Base-by-base conservation (phyloP, 2,113 vertebrate species). In the Barnardius zonarius region DNA sequence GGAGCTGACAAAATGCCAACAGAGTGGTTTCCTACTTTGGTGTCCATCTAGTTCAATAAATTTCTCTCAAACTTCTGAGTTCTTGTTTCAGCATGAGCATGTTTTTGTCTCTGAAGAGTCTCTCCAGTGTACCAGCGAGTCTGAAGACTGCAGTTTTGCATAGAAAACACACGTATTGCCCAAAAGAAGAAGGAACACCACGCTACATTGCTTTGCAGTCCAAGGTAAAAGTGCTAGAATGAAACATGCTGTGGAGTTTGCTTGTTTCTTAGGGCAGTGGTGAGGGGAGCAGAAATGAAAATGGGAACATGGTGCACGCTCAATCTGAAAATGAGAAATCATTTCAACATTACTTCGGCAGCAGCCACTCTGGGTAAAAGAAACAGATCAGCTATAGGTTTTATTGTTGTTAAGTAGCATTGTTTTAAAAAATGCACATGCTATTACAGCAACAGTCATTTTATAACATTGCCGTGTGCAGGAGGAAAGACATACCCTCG, bases 1-100 rank as follows among this genome's bases (percentile, higher is more conserved):
- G 69, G 48, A 73, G 24, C 0, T 30, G 18, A 74, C n/a, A 59
- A 28, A 92, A 28, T 7, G 7, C 13, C 5, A 41, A 11, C 0
- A 2, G 8, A 31, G 22, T 39, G 23, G 17, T 49, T 63, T 54
- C 44, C 6, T 10, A 4, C 62, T 78, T 78, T 0, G 0, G 17
- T 8, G 27, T 68, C 10, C 30, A 35, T 35, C 17, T 35, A 8
- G 62, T 75, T 24, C 5, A 49, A 30, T 33, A 49, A 24, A 37
- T 20, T 55, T 49, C 35, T 63, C 46, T 79, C 18, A 31, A 19
- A 64, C 12, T 70, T 46, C 3, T 10, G 14, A 20, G 33, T 52
- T 93, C 46, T 80, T 7, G 13, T 66, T 84, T 74, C 52, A 54
- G 35, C 23, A 13, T 2, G 9, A 62, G 52, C 43, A 20, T 4